phyloP scores from a whole-genome alignment of 2,797 vertebrate species.

The Tadarida brasiliensis region DNA sequence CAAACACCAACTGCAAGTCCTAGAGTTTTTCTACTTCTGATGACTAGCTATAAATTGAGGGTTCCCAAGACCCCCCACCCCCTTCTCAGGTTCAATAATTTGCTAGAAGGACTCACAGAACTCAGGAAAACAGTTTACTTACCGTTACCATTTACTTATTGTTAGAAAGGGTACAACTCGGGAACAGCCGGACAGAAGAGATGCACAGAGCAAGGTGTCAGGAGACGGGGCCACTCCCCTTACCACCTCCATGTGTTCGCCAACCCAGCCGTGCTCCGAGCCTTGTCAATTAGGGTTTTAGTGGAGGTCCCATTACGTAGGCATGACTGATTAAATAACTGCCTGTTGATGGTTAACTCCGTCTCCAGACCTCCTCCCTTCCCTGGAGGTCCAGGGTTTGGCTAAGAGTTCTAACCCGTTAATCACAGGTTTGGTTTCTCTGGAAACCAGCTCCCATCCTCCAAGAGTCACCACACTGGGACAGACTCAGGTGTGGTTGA shows the following conservation, averaged over 20 bases:
- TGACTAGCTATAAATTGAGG: not conserved
- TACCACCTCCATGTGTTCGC: not conserved
- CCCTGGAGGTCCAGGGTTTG: not conserved
- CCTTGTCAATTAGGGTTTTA: not conserved
- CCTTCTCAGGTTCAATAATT: not conserved
- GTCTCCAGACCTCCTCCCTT: not conserved
- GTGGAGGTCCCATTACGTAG: not conserved
- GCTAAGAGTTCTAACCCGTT: not conserved
- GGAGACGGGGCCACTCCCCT: not conserved
- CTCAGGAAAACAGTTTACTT: slow-evolving; percentile 32
- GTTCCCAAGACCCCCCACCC: not conserved
- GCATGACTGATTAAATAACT: not conserved
- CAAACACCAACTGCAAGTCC: not conserved
- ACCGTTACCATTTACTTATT: not conserved
- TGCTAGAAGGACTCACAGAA: slow-evolving; percentile 1
- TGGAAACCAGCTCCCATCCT: not conserved
- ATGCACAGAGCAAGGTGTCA: not conserved
- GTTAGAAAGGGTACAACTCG: slow-evolving; percentile 1
- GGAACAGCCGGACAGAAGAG: not conserved
- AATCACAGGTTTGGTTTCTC: not conserved
- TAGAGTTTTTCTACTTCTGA: not conserved
- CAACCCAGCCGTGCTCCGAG: not conserved
- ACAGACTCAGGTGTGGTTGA: not conserved
- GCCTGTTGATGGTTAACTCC: not conserved
- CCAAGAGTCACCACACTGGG: not conserved